A percentile compares a stretch with the other conserved stretches of the same genome.
These are phyloP conservation scores for Polietes domitor DNA, from an alignment of 2,888 invertebrate species.

Conservation along the genomic window DNA sequence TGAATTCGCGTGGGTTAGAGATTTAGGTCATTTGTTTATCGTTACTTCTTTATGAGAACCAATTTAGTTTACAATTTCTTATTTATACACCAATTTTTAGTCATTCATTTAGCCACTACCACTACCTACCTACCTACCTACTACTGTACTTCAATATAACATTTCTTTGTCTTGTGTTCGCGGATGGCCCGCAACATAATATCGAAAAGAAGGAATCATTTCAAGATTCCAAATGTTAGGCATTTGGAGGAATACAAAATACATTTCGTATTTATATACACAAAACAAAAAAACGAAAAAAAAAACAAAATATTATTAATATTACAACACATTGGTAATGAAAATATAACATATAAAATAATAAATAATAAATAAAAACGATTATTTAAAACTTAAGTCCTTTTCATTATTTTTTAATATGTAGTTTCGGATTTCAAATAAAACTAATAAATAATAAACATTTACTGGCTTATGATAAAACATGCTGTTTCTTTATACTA, in stretches of 20 bases:
- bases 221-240: not conserved
- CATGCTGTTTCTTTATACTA: not conserved
- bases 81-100: conserved; percentile 7
- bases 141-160: conserved; percentile 22
- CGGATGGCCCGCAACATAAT: not conserved
- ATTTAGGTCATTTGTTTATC: conserved; percentile 13
- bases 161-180: not conserved
- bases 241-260: conserved; percentile 12
- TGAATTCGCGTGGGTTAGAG: not conserved
- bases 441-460: conserved; percentile 24
- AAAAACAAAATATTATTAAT: conserved; percentile 21
- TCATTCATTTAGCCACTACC: conserved; percentile 1
- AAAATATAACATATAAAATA: conserved; percentile 43
- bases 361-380: conserved; percentile 50
- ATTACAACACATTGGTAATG: conserved; percentile 18
- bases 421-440: conserved; percentile 4
- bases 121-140: not conserved
- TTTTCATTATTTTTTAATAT: conserved; percentile 58
- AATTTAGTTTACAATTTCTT: conserved; percentile 11
- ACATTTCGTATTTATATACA: conserved; percentile 48
- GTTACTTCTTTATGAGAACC: not conserved
- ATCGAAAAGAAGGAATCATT: conserved; percentile 5
- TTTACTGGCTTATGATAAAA: not conserved
- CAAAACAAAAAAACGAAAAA: conserved; percentile 39
- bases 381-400: conserved; percentile 60